Evolutionary conservation across 2,797 vertebrate genomes (phyloP), one percentile per base, ranked within the genome.

Genomic region (Anolis apletophallus): DNA sequence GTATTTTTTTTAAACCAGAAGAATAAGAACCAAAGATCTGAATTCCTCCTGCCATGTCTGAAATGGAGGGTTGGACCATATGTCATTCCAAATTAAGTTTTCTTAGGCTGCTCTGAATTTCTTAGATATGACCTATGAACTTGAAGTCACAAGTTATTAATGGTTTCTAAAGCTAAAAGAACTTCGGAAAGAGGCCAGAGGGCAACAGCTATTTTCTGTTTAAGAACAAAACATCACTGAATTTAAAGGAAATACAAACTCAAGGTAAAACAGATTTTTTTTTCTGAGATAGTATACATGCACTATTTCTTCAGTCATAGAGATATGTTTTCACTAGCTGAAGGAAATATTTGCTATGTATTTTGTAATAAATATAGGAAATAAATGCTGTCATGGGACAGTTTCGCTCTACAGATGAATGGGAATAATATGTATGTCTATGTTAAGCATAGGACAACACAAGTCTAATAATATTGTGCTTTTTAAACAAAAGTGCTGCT

Each of bases 21-120:
- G 21, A 76, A 8, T 36, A 76, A 81, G 74, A 83, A 0, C 46
- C 73, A 21, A 64, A 32, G 55, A 73, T 64, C n/a, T 87, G 55
- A 83, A 23, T 77, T 89, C 68, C 21, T 84, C 5, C 29, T 89
- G 29, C 85, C 64, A 67, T 81, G 87, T 75, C 84, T 74, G 40
- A 88, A 87, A 14, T 55, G 29, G 84, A 85, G 54, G 10, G 26
- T 87, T 91, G 77, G 19, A 10, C 52, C n/a, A 34, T 14, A 5
- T 87, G 69, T 67, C 77, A 79, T 55, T 84, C 67, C n/a, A 83
- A 87, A 40, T 19, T 26, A 80, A 54, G 73, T 77, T 54, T 55
- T 75, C 5, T 26, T 34, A 73, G n/a, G 89, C 19, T 86, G 68
- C 59, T 80, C 40, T 34, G 81, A 72, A 91, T 23, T 86, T 86